phyloP scores from a whole-genome alignment of 2,888 invertebrate genomes.

The Lasioglossum pauxillum region DNA sequence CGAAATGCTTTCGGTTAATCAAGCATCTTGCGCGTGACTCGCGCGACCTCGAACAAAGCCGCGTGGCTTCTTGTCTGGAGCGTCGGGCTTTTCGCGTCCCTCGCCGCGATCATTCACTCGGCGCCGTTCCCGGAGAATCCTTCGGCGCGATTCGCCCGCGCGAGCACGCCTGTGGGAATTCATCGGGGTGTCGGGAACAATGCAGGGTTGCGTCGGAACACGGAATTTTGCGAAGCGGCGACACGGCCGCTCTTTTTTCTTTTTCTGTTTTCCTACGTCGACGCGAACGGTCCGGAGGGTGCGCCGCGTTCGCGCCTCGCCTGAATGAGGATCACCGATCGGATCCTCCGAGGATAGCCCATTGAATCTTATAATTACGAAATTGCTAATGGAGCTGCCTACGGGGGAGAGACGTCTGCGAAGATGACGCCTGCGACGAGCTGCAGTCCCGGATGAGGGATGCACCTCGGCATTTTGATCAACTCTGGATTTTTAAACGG shows the following conservation, averaged over 20 bases:
- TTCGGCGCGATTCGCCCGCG: constrained; percentile 34
- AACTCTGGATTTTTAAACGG: constrained; percentile 4
- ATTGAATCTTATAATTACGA: constrained; percentile 79
- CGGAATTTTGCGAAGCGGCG: constrained; percentile 45
- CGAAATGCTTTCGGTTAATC: constrained; percentile 33
- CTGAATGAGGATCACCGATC: constrained; percentile 65
- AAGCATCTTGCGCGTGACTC: neutral
- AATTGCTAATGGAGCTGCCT: constrained; percentile 80
- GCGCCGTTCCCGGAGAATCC: neutral
- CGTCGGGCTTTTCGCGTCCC: constrained; percentile 8
- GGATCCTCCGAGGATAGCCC: constrained; percentile 60
- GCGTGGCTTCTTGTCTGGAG: constrained; percentile 8
- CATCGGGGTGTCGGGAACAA: constrained; percentile 36
- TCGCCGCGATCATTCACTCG: constrained; percentile 11
- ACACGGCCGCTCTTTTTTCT: neutral
- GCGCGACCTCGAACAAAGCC: constrained; percentile 26
- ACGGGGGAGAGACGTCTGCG: constrained; percentile 14
- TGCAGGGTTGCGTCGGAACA: constrained; percentile 25
- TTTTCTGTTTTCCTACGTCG: neutral
- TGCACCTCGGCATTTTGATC: constrained; percentile 14
- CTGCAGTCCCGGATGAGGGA: constrained; percentile 38
- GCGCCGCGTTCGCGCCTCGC: constrained; percentile 71
- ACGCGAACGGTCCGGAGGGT: constrained; percentile 26
- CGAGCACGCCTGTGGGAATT: constrained; percentile 68
- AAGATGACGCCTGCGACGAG: neutral